Evolutionary conservation across 2,888 invertebrate genomes (phyloP).

Genomic region (Lydus trimaculatus): DNA sequence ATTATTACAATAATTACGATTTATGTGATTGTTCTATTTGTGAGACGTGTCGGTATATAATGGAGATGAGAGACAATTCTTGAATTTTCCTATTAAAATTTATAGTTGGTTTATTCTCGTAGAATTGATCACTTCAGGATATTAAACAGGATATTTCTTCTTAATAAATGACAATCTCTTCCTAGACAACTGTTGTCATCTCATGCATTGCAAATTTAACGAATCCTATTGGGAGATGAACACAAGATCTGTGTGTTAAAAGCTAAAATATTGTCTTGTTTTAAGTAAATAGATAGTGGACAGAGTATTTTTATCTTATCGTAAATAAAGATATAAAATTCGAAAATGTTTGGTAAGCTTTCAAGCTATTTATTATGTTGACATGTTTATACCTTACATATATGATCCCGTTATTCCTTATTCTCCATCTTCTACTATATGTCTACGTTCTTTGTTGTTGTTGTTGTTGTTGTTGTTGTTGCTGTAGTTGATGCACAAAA

Average conservation of each 20-base stretch:
- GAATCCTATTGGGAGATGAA: conserved; percentile 10
- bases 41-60: neutral
- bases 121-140: conserved; percentile 39
- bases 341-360: neutral
- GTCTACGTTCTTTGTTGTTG: neutral
- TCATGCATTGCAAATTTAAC: conserved; percentile 32
- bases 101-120: neutral
- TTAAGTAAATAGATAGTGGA: neutral
- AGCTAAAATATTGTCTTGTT: neutral
- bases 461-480: neutral
- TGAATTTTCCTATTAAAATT: neutral
- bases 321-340: conserved; percentile 6
- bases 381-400: conserved; percentile 3
- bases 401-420: neutral
- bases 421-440: too few relatives aligned
- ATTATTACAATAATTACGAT: neutral
- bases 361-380: conserved; percentile 6
- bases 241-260: neutral
- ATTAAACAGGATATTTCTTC: conserved; percentile 46
- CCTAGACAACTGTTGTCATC: conserved; percentile 30
- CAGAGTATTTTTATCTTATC: neutral
- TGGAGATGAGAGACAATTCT: neutral
- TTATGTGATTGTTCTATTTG: too few relatives aligned
- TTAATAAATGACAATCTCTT: conserved; percentile 43
- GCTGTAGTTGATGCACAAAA: too few relatives aligned